A percentile compares a stretch with the other conserved stretches of the same genome.
phyloP scores from a whole-genome alignment of 1,140 invertebrate genomes.

The Cotesia vestalis region DNA sequence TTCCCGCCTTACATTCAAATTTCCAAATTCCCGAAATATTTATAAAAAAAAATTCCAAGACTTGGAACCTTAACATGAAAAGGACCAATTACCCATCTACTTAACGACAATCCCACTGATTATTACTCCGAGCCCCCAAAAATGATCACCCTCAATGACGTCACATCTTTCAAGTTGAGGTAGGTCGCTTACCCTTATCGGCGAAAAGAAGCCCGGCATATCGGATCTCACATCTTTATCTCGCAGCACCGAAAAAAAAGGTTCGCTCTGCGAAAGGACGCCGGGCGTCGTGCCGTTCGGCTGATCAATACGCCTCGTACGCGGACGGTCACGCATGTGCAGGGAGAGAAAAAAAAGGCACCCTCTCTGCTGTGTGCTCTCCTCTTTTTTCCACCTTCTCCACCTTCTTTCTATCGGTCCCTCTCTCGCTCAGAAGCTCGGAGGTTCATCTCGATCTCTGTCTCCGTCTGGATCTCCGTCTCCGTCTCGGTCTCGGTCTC shows the following conservation, averaged over 20 bases:
- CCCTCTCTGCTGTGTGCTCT: slow-evolving; percentile 25
- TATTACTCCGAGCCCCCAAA: not conserved
- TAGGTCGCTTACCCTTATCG: slow-evolving; percentile 15
- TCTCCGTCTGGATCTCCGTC: too few species aligned
- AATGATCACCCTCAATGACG: not conserved
- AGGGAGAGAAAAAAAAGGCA: slow-evolving; percentile 48
- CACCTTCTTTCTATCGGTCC: slow-evolving; percentile 37
- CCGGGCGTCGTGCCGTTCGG: slow-evolving; percentile 66
- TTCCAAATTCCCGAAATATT: too few species aligned
- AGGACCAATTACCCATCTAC: too few species aligned
- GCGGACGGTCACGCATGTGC: slow-evolving; percentile 67
- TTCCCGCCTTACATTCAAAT: too few species aligned
- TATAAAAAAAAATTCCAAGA: too few species aligned
- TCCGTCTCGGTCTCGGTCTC: slow-evolving; percentile 37
- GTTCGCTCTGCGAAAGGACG: slow-evolving; percentile 66
- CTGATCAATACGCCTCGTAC: slow-evolving; percentile 67
- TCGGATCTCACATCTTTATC: slow-evolving; percentile 20
- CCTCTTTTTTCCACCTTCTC: slow-evolving; percentile 1
- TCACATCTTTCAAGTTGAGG: not conserved
- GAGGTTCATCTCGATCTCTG: too few species aligned
- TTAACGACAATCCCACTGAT: too few species aligned
- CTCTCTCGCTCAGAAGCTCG: slow-evolving; percentile 22
- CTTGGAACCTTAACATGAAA: too few species aligned
- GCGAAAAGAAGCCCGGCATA: not conserved
- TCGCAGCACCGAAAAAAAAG: slow-evolving; percentile 57